A percentile compares a stretch with the other conserved stretches of the same genome.
phyloP scores from a whole-genome alignment of 2,888 invertebrate species.

The Nomada lathburiana region DNA sequence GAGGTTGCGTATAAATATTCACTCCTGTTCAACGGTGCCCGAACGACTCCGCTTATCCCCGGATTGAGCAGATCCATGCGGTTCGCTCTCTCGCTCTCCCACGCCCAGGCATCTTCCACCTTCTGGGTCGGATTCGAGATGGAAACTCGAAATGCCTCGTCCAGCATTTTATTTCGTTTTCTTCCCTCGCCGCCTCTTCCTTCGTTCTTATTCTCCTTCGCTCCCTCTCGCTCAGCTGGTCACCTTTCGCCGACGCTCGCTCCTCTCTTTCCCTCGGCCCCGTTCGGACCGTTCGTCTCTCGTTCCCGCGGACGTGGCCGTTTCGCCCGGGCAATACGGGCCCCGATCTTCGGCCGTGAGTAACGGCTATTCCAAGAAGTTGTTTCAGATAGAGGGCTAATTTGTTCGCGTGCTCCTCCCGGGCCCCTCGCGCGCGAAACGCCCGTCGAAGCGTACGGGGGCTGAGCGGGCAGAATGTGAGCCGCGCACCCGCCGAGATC shows the following conservation, averaged over 20 bases:
- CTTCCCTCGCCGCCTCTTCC: conserved; percentile 36
- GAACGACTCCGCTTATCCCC: conserved; percentile 79
- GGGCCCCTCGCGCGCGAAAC: conserved; percentile 44
- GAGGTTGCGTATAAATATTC: conserved; percentile 81
- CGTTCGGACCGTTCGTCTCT: conserved; percentile 52
- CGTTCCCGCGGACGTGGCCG: conserved; percentile 63
- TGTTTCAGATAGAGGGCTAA: conserved; percentile 84
- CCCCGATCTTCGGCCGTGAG: conserved; percentile 75
- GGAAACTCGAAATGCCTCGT: conserved; percentile 78
- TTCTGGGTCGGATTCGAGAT: conserved; percentile 60
- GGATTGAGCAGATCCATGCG: conserved; percentile 72
- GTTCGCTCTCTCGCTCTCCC: conserved; percentile 23
- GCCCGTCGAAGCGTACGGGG: conserved; percentile 58
- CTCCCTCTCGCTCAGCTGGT: background rate
- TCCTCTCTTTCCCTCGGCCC: conserved; percentile 39
- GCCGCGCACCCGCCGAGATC: conserved; percentile 44
- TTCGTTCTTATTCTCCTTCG: conserved; percentile 23
- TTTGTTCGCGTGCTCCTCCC: conserved; percentile 81
- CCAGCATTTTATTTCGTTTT: conserved; percentile 63
- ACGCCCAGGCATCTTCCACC: conserved; percentile 17
- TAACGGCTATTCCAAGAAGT: conserved; percentile 84
- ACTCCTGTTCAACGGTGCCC: conserved; percentile 80
- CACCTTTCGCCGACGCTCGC: conserved; percentile 16
- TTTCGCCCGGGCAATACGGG: conserved; percentile 67
- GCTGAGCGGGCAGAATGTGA: conserved; percentile 51